Base-by-base conservation (phyloP, 1,140 invertebrate genomes). In the Globodera ellingtonae region DNA sequence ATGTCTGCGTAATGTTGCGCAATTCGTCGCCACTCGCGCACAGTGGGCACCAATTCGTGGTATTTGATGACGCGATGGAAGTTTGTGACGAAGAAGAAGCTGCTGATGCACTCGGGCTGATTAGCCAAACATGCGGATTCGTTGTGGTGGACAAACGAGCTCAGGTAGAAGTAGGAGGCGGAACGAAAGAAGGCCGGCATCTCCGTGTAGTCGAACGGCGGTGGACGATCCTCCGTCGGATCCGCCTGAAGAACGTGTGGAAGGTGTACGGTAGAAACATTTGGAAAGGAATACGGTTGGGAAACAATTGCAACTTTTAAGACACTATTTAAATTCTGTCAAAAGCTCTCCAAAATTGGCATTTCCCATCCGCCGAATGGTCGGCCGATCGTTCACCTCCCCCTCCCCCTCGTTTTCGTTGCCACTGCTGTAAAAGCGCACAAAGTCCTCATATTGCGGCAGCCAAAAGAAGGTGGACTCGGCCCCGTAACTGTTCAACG, bases 401-500 rank as follows among this genome's bases (percentile, higher is more conserved):
- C 44, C 52, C 18, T 79, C 24, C 7, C 85, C 48, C 79, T 79
- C 24, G 46, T 79, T 56, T 13, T 89, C 85, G n/a, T 86, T 83
- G 1, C 52, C 79, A 47, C 87, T 87, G 13, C 70, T 84, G 73
- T 89, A 87, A 73, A 89, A 87, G 35, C 82, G 79, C 18, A 88
- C 76, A 78, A 88, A 88, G 52, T 88, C 86, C 80, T 89, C 84
- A 75, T 88, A 88, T 48, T 88, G 83, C 10, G 75, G 56, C n/a
- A 88, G 82, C 86, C 86, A 88, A 74, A 88, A 89, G 82, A 88
- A 88, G 15, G 86, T 89, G 13, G 86, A 88, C 52, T 89, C 86
- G 21, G 83, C 18, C 18, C 86, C 86, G 70, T 89, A 88, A 35
- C 83, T 80, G 62, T 89, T 87, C 66, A 84, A 73, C 18, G 86